Evolutionary conservation across 2,113 vertebrate species (phyloP).

Genomic region (Tricholaema leucomelas): DNA sequence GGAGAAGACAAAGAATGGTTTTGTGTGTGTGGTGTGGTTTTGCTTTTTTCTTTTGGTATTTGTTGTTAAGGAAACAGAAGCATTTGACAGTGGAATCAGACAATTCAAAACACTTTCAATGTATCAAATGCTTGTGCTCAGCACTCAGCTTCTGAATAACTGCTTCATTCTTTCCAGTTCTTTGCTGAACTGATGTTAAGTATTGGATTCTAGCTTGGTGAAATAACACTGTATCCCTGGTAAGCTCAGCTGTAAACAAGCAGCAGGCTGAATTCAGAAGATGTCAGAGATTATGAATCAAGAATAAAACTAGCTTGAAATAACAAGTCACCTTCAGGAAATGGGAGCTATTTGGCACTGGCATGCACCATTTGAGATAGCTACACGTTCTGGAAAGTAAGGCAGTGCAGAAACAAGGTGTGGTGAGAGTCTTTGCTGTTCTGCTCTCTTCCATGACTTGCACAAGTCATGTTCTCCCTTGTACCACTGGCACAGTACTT

Average conservation of each 20-base stretch:
- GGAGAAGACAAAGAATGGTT: background rate
- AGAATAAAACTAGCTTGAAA: background rate
- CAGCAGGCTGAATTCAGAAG: background rate
- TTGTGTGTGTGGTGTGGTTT: background rate
- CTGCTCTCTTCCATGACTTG: background rate
- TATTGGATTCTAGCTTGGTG: background rate
- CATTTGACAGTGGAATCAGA: background rate
- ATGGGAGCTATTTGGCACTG: background rate
- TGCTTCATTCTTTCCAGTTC: background rate
- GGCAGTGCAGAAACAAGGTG: background rate
- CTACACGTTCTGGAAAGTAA: background rate
- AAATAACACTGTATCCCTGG: background rate
- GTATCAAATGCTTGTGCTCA: background rate
- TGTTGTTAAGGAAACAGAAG: background rate
- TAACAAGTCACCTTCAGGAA: background rate
- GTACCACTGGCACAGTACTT: background rate
- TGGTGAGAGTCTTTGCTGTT: background rate
- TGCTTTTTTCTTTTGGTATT: background rate
- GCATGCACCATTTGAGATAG: too few relatives aligned
- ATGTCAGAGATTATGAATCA: background rate
- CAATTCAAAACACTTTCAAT: background rate
- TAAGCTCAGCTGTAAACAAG: background rate
- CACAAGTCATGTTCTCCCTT: background rate
- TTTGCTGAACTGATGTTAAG: background rate
- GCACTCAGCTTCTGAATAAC: background rate